phyloP scores from a whole-genome alignment of 2,113 vertebrate species.

The Nymphicus hollandicus region DNA sequence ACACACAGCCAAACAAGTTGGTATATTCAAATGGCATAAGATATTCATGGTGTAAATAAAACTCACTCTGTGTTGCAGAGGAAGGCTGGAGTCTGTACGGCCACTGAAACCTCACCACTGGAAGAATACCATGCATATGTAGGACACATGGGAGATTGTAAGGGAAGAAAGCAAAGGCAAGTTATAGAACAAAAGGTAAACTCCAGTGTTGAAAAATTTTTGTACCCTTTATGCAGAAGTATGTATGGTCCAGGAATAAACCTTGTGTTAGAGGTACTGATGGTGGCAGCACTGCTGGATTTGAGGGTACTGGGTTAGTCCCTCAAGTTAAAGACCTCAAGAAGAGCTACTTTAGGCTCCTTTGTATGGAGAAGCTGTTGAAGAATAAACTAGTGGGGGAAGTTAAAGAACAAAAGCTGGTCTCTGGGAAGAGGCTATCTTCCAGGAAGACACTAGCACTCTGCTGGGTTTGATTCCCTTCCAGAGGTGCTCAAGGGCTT shows the following conservation, averaged over 20 bases:
- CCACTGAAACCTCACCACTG: neutral
- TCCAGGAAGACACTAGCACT: neutral
- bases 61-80: neutral
- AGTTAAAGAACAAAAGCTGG: neutral
- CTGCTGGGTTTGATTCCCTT: neutral
- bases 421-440: neutral
- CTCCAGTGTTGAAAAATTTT: neutral
- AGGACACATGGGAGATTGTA: fast-evolving
- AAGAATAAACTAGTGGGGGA: neutral
- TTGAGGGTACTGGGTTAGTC: neutral
- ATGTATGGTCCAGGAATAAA: neutral
- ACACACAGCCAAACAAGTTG: neutral
- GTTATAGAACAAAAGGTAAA: neutral
- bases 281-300: neutral
- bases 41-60: neutral
- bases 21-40: neutral
- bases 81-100: neutral
- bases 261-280: neutral
- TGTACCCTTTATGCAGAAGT: neutral
- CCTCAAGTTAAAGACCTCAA: neutral
- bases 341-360: neutral
- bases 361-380: neutral
- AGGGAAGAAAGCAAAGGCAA: neutral
- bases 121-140: neutral
- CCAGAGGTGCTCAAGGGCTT: neutral